These are phyloP conservation scores for Cosmia pyralina DNA, from an alignment of 2,888 invertebrate species.

Conservation along the genomic window DNA sequence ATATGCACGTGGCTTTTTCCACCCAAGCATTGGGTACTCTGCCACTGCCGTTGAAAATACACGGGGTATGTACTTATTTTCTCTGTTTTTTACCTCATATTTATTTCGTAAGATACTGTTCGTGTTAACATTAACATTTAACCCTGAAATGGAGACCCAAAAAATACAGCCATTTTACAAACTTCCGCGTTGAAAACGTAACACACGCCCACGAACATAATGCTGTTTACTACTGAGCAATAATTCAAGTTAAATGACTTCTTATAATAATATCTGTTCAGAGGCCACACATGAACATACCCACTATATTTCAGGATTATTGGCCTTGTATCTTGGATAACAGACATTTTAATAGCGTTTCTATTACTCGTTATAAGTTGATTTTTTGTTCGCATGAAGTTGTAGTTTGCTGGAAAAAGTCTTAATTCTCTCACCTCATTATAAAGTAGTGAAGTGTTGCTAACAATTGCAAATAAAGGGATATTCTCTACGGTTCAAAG, in stretches of 20 bases:
- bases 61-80: too few species aligned
- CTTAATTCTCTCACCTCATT: not conserved
- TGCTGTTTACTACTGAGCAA: constrained; percentile 25
- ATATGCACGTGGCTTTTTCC: constrained; percentile 8
- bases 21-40: not conserved
- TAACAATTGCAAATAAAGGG: not conserved
- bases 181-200: constrained; percentile 6
- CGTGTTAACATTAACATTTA: not conserved
- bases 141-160: not conserved
- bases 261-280: constrained; percentile 49
- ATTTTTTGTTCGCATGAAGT: constrained; percentile 29
- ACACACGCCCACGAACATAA: constrained; percentile 3
- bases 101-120: not conserved
- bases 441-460: not conserved
- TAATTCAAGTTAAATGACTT: constrained; percentile 51
- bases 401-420: not conserved
- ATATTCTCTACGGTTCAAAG: not conserved
- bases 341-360: constrained; percentile 40
- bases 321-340: constrained; percentile 31
- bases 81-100: not conserved
- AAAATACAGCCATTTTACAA: not conserved
- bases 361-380: constrained; percentile 24
- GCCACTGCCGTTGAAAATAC: not conserved
- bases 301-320: constrained; percentile 44
- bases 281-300: constrained; percentile 30